A percentile compares a stretch with the other conserved stretches of the same genome.
Conservation (phyloP, 2,113 vertebrate species). For the Brachionichthys hirsutus region DNA sequence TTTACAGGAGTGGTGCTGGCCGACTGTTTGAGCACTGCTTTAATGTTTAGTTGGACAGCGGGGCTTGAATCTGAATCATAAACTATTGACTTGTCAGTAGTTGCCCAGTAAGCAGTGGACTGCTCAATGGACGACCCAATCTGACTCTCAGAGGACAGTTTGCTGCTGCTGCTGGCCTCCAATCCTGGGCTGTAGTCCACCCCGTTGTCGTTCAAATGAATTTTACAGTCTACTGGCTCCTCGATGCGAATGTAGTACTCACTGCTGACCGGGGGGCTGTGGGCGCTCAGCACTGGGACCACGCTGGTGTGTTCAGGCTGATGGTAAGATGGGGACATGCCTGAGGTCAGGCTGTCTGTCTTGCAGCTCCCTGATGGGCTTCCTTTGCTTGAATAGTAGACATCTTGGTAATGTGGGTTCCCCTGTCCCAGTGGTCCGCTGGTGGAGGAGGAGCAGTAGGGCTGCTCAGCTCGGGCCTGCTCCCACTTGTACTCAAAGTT, state of each 20-base stretch:
- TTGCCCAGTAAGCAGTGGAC: slow-evolving; percentile 71
- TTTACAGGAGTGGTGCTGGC: slow-evolving; percentile 45
- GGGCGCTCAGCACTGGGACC: slow-evolving; percentile 91
- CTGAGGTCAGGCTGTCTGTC: slow-evolving; percentile 75
- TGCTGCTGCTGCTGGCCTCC: slow-evolving; percentile 64
- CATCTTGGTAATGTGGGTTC: slow-evolving; percentile 83
- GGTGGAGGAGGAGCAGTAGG: slow-evolving; percentile 77
- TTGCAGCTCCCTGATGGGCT: slow-evolving; percentile 61
- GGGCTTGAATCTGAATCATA: slow-evolving; percentile 81
- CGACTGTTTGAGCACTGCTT: slow-evolving; percentile 77
- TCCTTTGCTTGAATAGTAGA: slow-evolving; percentile 80
- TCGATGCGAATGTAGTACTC: slow-evolving; percentile 98
- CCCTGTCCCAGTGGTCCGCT: slow-evolving; percentile 81
- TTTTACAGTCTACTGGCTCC: slow-evolving; percentile 82
- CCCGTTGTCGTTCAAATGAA: slow-evolving; percentile 80
- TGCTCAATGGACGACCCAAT: slow-evolving; percentile 39
- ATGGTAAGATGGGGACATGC: slow-evolving; percentile 84
- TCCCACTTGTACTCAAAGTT: slow-evolving; percentile 99
- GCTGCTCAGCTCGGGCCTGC: slow-evolving; percentile 81
- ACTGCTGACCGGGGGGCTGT: slow-evolving; percentile 92
- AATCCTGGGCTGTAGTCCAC: slow-evolving; percentile 77
- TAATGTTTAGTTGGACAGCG: slow-evolving; percentile 78
- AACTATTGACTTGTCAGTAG: slow-evolving; percentile 52
- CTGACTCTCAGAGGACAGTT: slow-evolving; percentile 51
- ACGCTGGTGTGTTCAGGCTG: slow-evolving; percentile 84